Base-by-base conservation (phyloP, 2,888 invertebrate genomes). In the Tillus elongatus region DNA sequence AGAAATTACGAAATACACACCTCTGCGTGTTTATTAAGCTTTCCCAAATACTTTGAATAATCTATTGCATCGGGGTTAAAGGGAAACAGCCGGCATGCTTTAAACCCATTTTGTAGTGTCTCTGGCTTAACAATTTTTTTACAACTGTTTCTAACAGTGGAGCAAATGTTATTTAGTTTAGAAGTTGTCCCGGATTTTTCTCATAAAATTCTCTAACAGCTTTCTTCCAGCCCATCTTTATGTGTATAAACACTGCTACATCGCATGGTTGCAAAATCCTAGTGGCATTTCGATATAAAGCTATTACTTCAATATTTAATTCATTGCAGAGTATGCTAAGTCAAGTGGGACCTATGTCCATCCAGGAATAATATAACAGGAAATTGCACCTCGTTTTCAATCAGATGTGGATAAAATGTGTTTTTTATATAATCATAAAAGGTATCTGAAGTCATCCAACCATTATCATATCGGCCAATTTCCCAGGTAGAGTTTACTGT, bases 21-120 rank as follows among this genome's bases (percentile, higher is more conserved):
- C n/a, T n/a, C n/a, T n/a, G n/a, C n/a, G n/a, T n/a, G n/a, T n/a
- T n/a, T n/a, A n/a, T n/a, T n/a, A n/a, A n/a, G n/a, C n/a, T n/a
- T n/a, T n/a, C n/a, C n/a, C n/a, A n/a, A n/a, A n/a, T n/a, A n/a
- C n/a, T n/a, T n/a, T n/a, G n/a, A n/a, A n/a, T n/a, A n/a, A n/a
- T n/a, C n/a, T 34, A 40, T 37, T 10, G 40, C 44, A 41, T 45
- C 35, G 6, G 44, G 42, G 34, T 47, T 41, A 29, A 40, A 46
- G 8, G 47, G 47, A 19, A 24, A 41, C 11, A 49, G 29, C 27
- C 41, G 46, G 28, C 48, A 46, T 28, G 41, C 43, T 37, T 40
- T 43, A 36, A 46, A 49, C 15, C 45, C 45, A 40, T 49, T 45
- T 36, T 29, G 19, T 35, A 49, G 31, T 13, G 40, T 45, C 30